A percentile compares a stretch with the other conserved stretches of the same genome.
phyloP scores from a whole-genome alignment of 2,888 invertebrate genomes.

The Lochmaea crataegi region DNA sequence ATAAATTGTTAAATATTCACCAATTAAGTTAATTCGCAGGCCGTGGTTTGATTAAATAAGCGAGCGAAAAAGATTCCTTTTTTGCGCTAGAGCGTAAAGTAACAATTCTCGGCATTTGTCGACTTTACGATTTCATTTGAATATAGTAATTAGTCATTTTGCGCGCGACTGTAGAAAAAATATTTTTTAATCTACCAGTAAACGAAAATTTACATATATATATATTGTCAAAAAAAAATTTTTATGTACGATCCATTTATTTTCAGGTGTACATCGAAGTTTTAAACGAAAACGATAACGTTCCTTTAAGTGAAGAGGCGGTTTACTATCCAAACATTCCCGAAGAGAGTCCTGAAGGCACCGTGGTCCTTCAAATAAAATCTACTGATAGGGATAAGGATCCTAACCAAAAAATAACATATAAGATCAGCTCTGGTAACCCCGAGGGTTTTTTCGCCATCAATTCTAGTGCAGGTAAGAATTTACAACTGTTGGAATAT shows the following conservation, averaged over 20 bases:
- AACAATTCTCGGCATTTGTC: too few relatives aligned
- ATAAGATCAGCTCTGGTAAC: conserved; percentile 90
- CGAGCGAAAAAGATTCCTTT: too few relatives aligned
- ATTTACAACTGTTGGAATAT: conserved; percentile 13
- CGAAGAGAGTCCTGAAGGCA: conserved; percentile 83
- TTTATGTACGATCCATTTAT: conserved; percentile 15
- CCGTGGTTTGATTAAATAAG: too few relatives aligned
- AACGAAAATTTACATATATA: too few relatives aligned
- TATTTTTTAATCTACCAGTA: too few relatives aligned
- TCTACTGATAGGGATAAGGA: conserved; percentile 86
- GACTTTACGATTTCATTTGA: too few relatives aligned
- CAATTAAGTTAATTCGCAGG: too few relatives aligned
- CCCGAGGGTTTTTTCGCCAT: conserved; percentile 92
- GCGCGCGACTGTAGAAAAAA: too few relatives aligned
- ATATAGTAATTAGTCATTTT: too few relatives aligned
- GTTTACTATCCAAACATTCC: conserved; percentile 84
- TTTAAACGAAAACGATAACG: conserved; percentile 94
- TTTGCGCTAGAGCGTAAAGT: too few relatives aligned
- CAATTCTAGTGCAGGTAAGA: conserved; percentile 82
- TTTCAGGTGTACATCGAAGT: conserved; percentile 83
- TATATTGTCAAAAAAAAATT: neutral
- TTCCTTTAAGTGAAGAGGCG: conserved; percentile 88
- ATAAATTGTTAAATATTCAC: too few relatives aligned
- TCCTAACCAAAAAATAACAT: conserved; percentile 75
- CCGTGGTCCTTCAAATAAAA: conserved; percentile 78